phyloP scores from a whole-genome alignment of 2,888 invertebrate species.

The Drosophila austrosaltans region DNA sequence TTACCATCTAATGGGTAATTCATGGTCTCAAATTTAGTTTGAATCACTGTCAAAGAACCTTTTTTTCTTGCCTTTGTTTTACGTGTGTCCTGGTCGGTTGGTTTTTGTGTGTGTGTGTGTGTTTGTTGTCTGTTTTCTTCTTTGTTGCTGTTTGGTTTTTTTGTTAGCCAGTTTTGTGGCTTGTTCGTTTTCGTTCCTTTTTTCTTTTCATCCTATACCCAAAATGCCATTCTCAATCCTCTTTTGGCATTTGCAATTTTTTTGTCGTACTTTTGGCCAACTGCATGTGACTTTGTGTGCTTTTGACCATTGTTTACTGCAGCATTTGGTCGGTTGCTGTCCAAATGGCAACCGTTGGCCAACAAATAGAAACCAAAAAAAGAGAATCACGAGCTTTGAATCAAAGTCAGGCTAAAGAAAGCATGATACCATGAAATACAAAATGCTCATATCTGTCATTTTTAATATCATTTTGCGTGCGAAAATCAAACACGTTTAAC shows the following conservation, averaged over 20 bases:
- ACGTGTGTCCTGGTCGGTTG: conserved; percentile 36
- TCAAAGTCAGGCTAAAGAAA: conserved; percentile 3
- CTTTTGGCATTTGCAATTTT: conserved; percentile 3
- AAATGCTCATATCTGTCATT: conserved; percentile 42
- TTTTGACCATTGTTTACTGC: conserved; percentile 43
- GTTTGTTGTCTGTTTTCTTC: not conserved
- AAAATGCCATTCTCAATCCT: conserved; percentile 13
- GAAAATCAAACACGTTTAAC: conserved; percentile 30
- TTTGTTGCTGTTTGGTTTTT: conserved; percentile 28
- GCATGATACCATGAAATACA: not conserved
- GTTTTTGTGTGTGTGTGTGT: conserved; percentile 2
- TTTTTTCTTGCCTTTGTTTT: conserved; percentile 36
- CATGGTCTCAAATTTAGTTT: conserved; percentile 11
- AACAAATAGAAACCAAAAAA: conserved; percentile 17
- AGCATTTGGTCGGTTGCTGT: conserved; percentile 24
- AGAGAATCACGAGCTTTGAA: not conserved
- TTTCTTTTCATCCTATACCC: not conserved
- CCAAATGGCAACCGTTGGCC: conserved; percentile 33
- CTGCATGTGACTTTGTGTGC: conserved; percentile 57
- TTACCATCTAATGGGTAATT: conserved; percentile 17
- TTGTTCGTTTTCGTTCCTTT: conserved; percentile 23
- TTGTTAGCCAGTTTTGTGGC: conserved; percentile 46
- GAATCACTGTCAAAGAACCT: conserved; percentile 9
- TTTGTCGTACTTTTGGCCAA: conserved; percentile 11
- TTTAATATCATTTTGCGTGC: conserved; percentile 58